phyloP scores from a whole-genome alignment of 2,888 invertebrate genomes.

The Drosophila nigricruria region DNA sequence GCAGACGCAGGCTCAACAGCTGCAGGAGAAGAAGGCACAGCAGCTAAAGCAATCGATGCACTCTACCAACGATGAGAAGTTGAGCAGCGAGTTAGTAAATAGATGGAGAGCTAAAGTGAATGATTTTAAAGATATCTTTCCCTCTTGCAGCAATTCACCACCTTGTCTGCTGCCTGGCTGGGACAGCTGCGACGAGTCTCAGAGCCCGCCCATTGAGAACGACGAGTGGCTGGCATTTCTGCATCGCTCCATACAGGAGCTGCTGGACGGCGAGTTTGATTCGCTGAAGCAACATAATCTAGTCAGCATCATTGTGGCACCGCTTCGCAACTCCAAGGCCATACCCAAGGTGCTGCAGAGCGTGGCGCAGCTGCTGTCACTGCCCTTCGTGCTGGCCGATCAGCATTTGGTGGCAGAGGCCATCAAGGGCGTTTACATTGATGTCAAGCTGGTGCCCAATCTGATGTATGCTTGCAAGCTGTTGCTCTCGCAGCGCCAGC shows the following conservation, averaged over 20 bases:
- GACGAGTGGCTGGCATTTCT: constrained; percentile 95
- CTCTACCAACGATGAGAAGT: constrained; percentile 81
- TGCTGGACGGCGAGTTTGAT: constrained; percentile 92
- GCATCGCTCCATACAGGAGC: constrained; percentile 92
- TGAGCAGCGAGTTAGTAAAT: constrained; percentile 74
- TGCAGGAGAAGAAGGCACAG: constrained; percentile 31
- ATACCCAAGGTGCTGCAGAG: constrained; percentile 88
- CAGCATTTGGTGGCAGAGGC: constrained; percentile 85
- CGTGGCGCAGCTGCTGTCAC: constrained; percentile 88
- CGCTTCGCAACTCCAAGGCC: constrained; percentile 88
- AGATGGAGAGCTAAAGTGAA: background rate
- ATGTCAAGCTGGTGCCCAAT: constrained; percentile 93
- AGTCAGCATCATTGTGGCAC: constrained; percentile 88
- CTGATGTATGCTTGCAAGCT: constrained; percentile 92
- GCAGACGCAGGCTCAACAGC: constrained; percentile 52
- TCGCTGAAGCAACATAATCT: constrained; percentile 90
- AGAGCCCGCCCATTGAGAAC: constrained; percentile 90
- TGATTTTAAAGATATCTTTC: background rate
- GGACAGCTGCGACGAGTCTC: constrained; percentile 86
- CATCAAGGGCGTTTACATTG: constrained; percentile 89
- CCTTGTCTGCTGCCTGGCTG: constrained; percentile 84
- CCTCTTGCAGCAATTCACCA: constrained; percentile 78
- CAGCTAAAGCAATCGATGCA: constrained; percentile 73
- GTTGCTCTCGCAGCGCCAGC: constrained; percentile 85
- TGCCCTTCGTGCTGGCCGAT: constrained; percentile 88